Evolutionary conservation across 2,113 vertebrate species (phyloP).

Genomic region (Tenebrosternarchus preto): DNA sequence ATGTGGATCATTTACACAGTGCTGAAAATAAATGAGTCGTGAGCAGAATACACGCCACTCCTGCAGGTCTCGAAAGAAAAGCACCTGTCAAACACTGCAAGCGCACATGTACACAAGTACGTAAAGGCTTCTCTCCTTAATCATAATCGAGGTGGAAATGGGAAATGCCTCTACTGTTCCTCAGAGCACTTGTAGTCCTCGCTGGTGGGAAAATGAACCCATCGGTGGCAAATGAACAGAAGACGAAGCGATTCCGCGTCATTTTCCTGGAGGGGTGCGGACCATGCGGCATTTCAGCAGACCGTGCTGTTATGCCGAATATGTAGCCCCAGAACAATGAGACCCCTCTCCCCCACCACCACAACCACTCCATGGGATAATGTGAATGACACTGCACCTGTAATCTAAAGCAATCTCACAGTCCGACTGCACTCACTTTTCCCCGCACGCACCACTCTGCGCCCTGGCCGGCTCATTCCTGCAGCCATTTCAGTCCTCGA

Average conservation of each 20-base stretch:
- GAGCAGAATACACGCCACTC: too few species aligned
- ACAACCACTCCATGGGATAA: slow-evolving; percentile 21
- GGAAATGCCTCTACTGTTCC: not conserved
- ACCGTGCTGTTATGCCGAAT: not conserved
- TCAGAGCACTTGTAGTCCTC: not conserved
- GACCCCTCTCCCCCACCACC: not conserved
- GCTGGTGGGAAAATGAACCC: not conserved
- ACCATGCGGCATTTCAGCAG: slow-evolving; percentile 7
- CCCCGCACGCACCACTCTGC: slow-evolving; percentile 21
- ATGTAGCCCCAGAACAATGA: not conserved
- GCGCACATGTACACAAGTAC: too few species aligned
- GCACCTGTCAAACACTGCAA: too few species aligned
- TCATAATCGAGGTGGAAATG: too few species aligned
- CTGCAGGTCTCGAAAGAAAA: too few species aligned
- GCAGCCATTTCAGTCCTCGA: slow-evolving; percentile 38
- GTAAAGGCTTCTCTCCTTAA: too few species aligned
- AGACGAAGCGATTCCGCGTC: not conserved
- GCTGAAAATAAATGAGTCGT: too few species aligned
- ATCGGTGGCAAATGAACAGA: not conserved
- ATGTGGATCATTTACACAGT: too few species aligned
- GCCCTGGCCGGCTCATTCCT: slow-evolving; percentile 29
- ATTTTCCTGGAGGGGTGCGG: slow-evolving; percentile 14
- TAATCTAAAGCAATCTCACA: slow-evolving; percentile 41
- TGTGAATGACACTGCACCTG: slow-evolving; percentile 43
- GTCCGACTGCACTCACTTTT: slow-evolving; percentile 20